Base-by-base conservation (phyloP, 2,113 vertebrate genomes). In the Oreotragus oreotragus region DNA sequence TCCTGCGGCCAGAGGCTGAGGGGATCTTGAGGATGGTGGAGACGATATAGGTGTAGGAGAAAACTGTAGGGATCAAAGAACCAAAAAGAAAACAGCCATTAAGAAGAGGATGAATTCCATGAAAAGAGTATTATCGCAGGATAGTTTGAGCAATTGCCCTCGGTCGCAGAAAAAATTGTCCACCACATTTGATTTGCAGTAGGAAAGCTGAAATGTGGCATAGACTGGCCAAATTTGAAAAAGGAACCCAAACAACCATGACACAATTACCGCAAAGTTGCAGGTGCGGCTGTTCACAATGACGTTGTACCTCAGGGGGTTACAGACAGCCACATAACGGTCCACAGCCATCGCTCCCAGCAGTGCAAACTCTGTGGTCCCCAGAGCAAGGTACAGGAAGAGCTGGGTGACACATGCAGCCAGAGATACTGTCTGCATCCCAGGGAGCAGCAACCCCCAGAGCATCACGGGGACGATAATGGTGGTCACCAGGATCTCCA, bases 401-500 rank as follows among this genome's bases (percentile, higher is more conserved):
- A 51, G 47, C 79, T 81, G 79, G 79, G 79, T 2, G 2, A 51
- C 30, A n/a, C 79, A 51, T 6, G 47, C 79, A n/a, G 17, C 17
- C 47, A 81, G 47, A 51, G 47, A 81, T n/a, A 51, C 0, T 51
- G 79, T n/a, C 79, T 51, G 79, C 79, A 81, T 81, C 30, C 30
- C 79, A 81, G 79, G 79, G 17, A 51, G 79, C 47, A 51, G 9
- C 79, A 81, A 2, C 47, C 47, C 79, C 79, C 30, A 81, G n/a
- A 97, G 94, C 51, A 96, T 95, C 47, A 77, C 12, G 0, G 95
- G 92, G 7, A 94, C 47, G 1, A 97, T 93, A 43, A 93, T n/a
- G n/a, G 96, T 88, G 5, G 96, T 98, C 36, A 97, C 84, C 92
- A 96, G 92, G 33, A 95, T 89, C 76, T 98, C 97, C 58, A 97